Evolutionary conservation across 2,797 vertebrate species (phyloP), one percentile per base, ranked within the genome.

Genomic region (Gambelia wislizenii): DNA sequence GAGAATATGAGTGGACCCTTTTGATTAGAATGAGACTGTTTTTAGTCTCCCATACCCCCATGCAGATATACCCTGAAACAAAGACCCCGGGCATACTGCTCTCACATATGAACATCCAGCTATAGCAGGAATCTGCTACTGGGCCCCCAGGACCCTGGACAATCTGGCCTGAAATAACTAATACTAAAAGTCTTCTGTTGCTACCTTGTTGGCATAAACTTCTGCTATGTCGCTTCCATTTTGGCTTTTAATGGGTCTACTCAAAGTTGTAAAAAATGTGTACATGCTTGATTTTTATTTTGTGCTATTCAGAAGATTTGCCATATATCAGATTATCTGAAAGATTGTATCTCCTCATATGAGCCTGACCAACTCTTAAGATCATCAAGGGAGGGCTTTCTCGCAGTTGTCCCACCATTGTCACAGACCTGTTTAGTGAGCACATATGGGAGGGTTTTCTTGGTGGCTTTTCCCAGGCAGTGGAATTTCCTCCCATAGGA

Each of bases 191-290:
- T 72, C 8, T 44, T 0, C 44, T 69, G 47, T 78, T 33, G 36
- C 27, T 47, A 80, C 39, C 54, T 47, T 16, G 59, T 0, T 36
- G 22, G 13, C 22, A 4, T 27, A 47, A 72, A 6, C 47, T 47
- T 12, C 25, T 70, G 30, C 33, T 85, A 44, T n/a, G n/a, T 18
- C 20, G 5, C 44, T 39, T 82, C 2, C 6, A 64, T 64, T 84
- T 2, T 44, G 85, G 54, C 30, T 44, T 76, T 54, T 69, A 64
- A 33, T 64, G 30, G 6, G 1, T 16, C 4, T 84, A 76, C 76
- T 79, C 0, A 0, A 2, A 1, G 12, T 33, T 67, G 64, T 13
- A 33, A 67, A 67, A 59, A 69, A 70, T 22, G 33, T 36, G 14
- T 36, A 47, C 30, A 16, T 64, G 22, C 47, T n/a, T 44, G 47